Base-by-base conservation (phyloP, 1,140 invertebrate species). In the Lucilia sericata region DNA sequence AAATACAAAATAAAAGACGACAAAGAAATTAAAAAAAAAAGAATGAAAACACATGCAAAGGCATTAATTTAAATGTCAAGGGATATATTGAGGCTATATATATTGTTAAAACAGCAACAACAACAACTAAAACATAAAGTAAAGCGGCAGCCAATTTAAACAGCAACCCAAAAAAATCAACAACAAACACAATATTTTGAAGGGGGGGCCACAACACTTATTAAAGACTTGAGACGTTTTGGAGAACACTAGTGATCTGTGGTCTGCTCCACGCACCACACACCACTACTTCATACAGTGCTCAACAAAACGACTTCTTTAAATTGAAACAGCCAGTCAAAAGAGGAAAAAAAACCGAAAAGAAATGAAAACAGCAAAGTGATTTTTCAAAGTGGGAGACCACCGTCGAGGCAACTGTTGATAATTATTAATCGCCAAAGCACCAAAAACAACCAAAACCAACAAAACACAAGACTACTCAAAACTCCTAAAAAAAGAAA, bases 21-120 rank as follows among this genome's bases (percentile, higher is more conserved):
- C 34, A 47, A 78, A 76, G 36, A 80, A 80, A 19, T 49, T 47
- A 5, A 51, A 80, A 49, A 78, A 30, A 30, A 30, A 78, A 49
- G 19, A 19, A 80, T 42, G 49, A 51, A 80, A 80, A 80, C 76
- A 80, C 76, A 80, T 80, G 76, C 76, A 80, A 80, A 80, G 76
- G 76, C 76, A 80, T 80, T 80, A 80, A 80, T 80, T 80, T 80
- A 80, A 80, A 80, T 80, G 76, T 80, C 76, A 80, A 80, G 76
- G 76, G 76, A 80, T 51, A 80, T 49, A 80, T 47, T 80, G 76
- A 51, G 42, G 19, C n/a, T 13, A 78, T 78, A 42, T 78, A 42
- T 42, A 49, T 34, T 80, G 76, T 49, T 49, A 12, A 25, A 36
- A 80, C 76, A 80, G 14, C 75, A 17, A 36, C 74, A 34, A 19